Conservation (phyloP, 2,113 vertebrate genomes). For the Ondatra zibethicus region DNA sequence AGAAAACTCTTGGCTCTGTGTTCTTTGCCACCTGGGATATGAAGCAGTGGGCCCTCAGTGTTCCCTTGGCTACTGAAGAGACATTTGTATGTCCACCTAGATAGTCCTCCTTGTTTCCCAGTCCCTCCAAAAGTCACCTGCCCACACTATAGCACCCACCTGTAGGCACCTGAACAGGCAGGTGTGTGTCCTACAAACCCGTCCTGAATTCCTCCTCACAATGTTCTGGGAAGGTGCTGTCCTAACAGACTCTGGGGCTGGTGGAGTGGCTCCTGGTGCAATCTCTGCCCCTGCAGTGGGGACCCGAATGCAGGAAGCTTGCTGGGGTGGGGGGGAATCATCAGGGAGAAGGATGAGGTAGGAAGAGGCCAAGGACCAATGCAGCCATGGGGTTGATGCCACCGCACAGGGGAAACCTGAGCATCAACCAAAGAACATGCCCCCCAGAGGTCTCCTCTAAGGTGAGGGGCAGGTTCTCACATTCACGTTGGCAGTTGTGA, state of each 20-base stretch:
- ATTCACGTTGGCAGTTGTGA: fast-evolving
- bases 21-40: neutral
- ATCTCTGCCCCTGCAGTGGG: neutral
- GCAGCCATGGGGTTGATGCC: neutral
- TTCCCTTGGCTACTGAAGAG: no score
- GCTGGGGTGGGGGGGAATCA: fast-evolving
- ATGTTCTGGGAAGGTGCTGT: no score
- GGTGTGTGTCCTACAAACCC: neutral
- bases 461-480: neutral
- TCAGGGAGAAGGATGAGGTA: neutral
- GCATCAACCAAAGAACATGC: fast-evolving
- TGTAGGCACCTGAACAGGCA: neutral
- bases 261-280: no score
- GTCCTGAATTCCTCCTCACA: neutral
- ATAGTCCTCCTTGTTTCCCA: neutral
- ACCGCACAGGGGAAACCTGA: neutral
- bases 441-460: neutral
- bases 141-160: neutral
- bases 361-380: neutral
- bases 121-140: neutral
- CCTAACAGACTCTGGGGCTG: neutral
- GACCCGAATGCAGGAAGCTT: neutral
- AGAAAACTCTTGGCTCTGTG: neutral
- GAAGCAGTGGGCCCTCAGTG: no score
- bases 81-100: neutral